phyloP scores from a whole-genome alignment of 1,140 invertebrate species.

The Rhyzopertha dominica region DNA sequence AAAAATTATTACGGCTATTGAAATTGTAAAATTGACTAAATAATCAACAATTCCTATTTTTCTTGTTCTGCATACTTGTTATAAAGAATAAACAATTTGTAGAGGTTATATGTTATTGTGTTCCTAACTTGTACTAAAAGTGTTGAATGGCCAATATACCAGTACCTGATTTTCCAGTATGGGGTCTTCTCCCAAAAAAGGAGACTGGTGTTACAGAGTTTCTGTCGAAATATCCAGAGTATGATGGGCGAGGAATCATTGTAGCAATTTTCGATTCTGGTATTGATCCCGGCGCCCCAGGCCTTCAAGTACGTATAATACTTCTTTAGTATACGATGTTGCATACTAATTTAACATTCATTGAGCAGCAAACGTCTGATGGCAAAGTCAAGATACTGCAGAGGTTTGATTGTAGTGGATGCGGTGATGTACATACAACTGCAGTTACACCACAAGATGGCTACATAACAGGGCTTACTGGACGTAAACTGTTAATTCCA shows the following conservation, averaged over 20 bases:
- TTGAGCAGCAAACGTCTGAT: conserved; percentile 78
- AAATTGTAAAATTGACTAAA: too few relatives aligned
- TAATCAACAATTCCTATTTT: too few relatives aligned
- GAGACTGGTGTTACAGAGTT: conserved; percentile 89
- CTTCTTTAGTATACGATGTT: conserved; percentile 1
- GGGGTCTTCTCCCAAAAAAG: conserved; percentile 87
- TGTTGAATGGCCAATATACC: conserved; percentile 16
- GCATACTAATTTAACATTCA: conserved; percentile 29
- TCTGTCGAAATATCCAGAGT: conserved; percentile 84
- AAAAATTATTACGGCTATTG: too few relatives aligned
- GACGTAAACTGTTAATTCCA: conserved; percentile 84
- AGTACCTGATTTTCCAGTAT: conserved; percentile 73
- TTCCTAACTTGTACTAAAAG: too few relatives aligned
- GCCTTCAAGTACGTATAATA: conserved; percentile 73
- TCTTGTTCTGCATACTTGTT: too few relatives aligned
- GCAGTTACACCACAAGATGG: conserved; percentile 71
- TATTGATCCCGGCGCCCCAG: conserved; percentile 91
- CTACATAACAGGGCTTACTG: conserved; percentile 78
- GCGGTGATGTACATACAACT: conserved; percentile 89
- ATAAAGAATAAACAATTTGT: too few relatives aligned
- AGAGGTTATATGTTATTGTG: too few relatives aligned
- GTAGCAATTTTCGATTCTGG: conserved; percentile 98
- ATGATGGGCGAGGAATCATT: conserved; percentile 85
- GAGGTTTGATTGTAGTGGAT: conserved; percentile 90
- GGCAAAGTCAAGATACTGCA: conserved; percentile 92